These are phyloP conservation scores for Elmis aenea DNA, from an alignment of 2,888 invertebrate genomes.

Conservation along the genomic window DNA sequence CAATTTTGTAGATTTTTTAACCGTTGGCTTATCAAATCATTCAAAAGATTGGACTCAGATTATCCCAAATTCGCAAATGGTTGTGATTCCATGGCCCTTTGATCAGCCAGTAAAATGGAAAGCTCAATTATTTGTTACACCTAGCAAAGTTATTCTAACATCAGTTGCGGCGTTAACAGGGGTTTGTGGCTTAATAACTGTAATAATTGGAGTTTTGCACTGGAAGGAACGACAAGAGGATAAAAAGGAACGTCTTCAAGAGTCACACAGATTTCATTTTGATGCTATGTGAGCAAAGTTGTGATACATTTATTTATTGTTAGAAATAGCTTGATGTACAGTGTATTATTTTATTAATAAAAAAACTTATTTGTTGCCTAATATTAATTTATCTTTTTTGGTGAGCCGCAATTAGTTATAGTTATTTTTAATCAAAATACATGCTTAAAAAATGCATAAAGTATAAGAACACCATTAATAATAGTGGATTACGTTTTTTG, in stretches of 20 bases:
- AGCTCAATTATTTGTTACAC: conserved; percentile 89
- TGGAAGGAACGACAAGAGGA: conserved; percentile 86
- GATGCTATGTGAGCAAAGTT: conserved; percentile 67
- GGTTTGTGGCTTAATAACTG: conserved; percentile 76
- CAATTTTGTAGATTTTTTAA: conserved; percentile 90
- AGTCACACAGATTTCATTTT: conserved; percentile 79
- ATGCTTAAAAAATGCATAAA: too few relatives aligned
- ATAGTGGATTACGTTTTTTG: too few relatives aligned
- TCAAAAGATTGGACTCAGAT: conserved; percentile 81
- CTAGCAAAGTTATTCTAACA: conserved; percentile 87
- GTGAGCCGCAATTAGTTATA: too few relatives aligned
- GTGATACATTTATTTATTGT: conserved; percentile 6
- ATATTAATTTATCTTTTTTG: too few relatives aligned
- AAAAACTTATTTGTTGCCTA: not conserved
- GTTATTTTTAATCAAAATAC: too few relatives aligned
- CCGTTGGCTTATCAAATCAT: conserved; percentile 70
- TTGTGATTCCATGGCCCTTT: conserved; percentile 85
- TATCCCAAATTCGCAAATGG: conserved; percentile 97
- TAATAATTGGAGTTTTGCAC: conserved; percentile 81
- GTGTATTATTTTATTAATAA: not conserved
- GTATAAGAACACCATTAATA: too few relatives aligned
- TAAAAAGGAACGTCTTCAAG: conserved; percentile 70
- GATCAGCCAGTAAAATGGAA: conserved; percentile 77
- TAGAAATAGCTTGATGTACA: not conserved
- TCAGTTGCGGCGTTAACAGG: conserved; percentile 85